Conservation (phyloP, 2,797 vertebrate genomes). For the Peromyscus eremicus region DNA sequence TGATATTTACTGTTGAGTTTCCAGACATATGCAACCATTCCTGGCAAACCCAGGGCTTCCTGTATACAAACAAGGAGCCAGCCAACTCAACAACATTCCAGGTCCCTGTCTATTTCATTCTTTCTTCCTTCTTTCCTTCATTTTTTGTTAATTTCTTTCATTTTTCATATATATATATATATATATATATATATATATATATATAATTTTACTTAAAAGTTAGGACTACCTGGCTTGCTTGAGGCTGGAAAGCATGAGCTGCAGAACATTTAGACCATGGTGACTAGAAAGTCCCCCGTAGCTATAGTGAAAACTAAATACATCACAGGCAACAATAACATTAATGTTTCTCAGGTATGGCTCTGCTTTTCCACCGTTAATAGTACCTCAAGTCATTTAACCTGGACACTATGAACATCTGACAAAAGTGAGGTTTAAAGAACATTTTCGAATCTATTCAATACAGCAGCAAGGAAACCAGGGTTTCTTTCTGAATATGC, state of each 20-base stretch:
- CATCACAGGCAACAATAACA: neutral
- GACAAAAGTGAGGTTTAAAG: neutral
- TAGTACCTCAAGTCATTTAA: neutral
- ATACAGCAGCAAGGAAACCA: neutral
- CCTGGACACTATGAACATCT: neutral
- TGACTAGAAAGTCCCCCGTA: neutral
- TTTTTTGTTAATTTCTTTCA: neutral
- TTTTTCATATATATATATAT: too few species aligned
- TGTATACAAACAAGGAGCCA: neutral
- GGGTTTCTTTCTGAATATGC: neutral
- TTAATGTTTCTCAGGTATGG: neutral
- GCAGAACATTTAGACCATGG: rapidly evolving
- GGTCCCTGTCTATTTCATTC: neutral
- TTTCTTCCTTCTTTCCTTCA: neutral
- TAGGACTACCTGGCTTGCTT: neutral
- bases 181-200: too few species aligned
- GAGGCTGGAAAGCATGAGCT: neutral
- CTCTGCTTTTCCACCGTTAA: too few species aligned
- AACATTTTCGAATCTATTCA: neutral
- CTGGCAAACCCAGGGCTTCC: neutral
- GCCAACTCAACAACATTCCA: too few species aligned
- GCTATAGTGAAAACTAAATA: neutral
- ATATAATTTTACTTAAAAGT: neutral
- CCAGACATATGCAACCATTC: neutral
- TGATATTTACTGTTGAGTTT: neutral